phyloP scores from a whole-genome alignment of 1,140 invertebrate genomes.

The silkworm (Bombyx mori) region ASM3026992v2 NC_085120.1:3214501-3215000 shows the following conservation, averaged over 20 bases:
- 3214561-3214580: no score
- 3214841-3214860: conserved; percentile 63
- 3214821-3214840: conserved; percentile 60
- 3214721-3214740: conserved; percentile 27
- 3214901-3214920: conserved; percentile 45
- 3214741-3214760: conserved; percentile 15
- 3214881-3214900: conserved; percentile 63
- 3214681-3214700: conserved; percentile 54
- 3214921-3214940: conserved; percentile 21
- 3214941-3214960: no score
- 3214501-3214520: no score
- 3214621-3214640: conserved; percentile 2
- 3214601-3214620: no score
- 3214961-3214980: no score
- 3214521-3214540: no score
- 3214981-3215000: no score
- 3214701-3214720: conserved; percentile 31
- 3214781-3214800: conserved; percentile 29
- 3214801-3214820: conserved; percentile 32
- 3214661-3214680: conserved; percentile 33
- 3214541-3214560: no score
- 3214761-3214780: conserved; percentile 4
- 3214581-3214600: no score
- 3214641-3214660: background rate
- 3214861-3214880: conserved; percentile 67